A percentile compares a stretch with the other conserved stretches of the same genome.
Conservation (phyloP, 2,797 vertebrate species). For the Crax fasciolata region DNA sequence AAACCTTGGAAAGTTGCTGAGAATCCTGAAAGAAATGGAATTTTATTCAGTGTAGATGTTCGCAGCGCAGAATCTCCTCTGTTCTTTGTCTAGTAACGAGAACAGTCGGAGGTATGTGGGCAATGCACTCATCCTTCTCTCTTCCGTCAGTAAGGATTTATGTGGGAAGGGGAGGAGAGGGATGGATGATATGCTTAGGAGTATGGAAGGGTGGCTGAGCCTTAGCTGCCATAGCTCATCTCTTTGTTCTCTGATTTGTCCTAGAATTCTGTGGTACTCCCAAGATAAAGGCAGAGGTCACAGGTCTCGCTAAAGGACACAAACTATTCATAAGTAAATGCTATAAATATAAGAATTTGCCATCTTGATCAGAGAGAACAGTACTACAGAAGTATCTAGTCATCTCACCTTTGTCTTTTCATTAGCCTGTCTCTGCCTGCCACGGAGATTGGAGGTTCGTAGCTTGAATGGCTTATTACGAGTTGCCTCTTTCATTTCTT, state of each 20-base stretch:
- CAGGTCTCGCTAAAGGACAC: neutral
- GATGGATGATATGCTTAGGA: neutral
- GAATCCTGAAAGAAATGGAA: constrained; percentile 79
- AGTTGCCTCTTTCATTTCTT: constrained; percentile 84
- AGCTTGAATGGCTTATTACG: constrained; percentile 91
- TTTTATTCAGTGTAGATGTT: neutral
- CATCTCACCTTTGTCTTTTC: constrained; percentile 81
- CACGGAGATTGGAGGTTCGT: constrained; percentile 85
- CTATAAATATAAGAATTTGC: neutral
- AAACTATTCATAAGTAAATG: neutral
- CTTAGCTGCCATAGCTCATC: neutral
- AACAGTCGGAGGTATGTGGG: neutral
- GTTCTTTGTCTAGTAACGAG: neutral
- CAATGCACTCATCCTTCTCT: constrained; percentile 8
- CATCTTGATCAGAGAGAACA: neutral
- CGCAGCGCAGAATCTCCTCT: constrained; percentile 1
- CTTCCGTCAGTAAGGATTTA: neutral
- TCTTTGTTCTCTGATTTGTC: neutral
- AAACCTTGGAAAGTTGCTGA: constrained; percentile 62
- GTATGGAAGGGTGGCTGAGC: neutral
- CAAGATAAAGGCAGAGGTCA: neutral
- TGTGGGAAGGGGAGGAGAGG: neutral
- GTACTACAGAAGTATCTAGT: neutral
- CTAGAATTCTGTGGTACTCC: neutral
- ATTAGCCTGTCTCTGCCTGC: constrained; percentile 73